Percentiles rank a stretch among this genome's conserved stretches.
phyloP scores from a whole-genome alignment of 2,113 vertebrate genomes.

The Leptobrachium leishanense region DNA sequence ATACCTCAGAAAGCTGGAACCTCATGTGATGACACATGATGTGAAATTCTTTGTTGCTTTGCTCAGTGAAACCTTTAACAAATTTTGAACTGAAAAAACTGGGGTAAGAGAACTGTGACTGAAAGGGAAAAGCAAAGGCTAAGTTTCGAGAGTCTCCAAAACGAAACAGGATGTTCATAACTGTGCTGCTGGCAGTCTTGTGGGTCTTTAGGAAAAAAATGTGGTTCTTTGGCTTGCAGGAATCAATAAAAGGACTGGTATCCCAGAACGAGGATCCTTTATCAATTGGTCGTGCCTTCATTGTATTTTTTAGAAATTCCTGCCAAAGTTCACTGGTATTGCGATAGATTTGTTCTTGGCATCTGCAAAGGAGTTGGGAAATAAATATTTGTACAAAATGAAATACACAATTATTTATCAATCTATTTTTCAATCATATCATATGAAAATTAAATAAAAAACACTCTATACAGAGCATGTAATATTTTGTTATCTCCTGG shows the following conservation, averaged over 20 bases:
- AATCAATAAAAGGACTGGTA: neutral
- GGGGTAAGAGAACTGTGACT: slow-evolving; percentile 72
- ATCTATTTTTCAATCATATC: too few relatives aligned
- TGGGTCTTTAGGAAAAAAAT: slow-evolving; percentile 83
- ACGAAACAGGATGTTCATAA: slow-evolving; percentile 80
- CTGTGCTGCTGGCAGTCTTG: slow-evolving; percentile 82
- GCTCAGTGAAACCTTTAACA: slow-evolving; percentile 66
- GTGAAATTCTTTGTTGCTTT: slow-evolving; percentile 58
- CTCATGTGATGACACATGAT: slow-evolving; percentile 86
- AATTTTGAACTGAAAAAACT: slow-evolving; percentile 64
- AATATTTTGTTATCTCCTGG: too few relatives aligned
- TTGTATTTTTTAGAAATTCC: too few relatives aligned
- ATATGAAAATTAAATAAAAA: too few relatives aligned
- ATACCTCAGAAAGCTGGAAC: slow-evolving; percentile 72
- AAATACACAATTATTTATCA: too few relatives aligned
- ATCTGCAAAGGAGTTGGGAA: too few relatives aligned
- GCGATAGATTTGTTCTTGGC: too few relatives aligned
- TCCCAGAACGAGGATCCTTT: too few relatives aligned
- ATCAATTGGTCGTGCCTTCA: too few relatives aligned
- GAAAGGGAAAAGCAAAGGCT: slow-evolving; percentile 73
- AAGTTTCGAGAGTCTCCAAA: slow-evolving; percentile 76
- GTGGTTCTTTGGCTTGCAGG: slow-evolving; percentile 67
- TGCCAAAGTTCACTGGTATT: too few relatives aligned
- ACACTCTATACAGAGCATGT: too few relatives aligned
- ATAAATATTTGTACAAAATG: too few relatives aligned